Base-by-base conservation (phyloP, 2,797 vertebrate genomes). In the Phoeniculus purpureus region DNA sequence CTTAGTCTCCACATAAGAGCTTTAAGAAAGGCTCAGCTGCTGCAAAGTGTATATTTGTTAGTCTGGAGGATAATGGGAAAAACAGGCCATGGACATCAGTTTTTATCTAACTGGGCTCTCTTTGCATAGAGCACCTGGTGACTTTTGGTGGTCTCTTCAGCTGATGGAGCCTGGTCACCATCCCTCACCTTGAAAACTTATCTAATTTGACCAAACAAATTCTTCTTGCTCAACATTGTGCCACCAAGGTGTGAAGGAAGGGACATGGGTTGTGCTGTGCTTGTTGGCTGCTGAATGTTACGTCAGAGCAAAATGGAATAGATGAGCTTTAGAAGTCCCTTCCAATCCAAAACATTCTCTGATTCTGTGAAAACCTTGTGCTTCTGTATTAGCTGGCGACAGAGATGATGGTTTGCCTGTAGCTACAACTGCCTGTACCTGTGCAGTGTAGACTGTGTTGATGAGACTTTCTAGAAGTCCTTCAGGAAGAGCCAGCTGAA, bases 161-260 rank as follows among this genome's bases (percentile, higher is more conserved):
- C 12, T 1, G 3, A 7, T 0, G 23, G 32, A 84, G 7, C 12
- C 0, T 2, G 43, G 9, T 32, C 60, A 15, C 34, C 7, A 6
- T 85, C 31, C 58, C 65, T 85, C 27, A 7, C 2, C 52, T 64
- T 0, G 0, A 65, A 66, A 66, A 29, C 9, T 26, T 70, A 26
- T 56, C 4, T 0, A 7, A 64, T 56, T 20, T 20, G 31, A 31
- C 55, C 5, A 0, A 25, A 8, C 15, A 12, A 27, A 43, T 77
- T 74, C 45, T n/a, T 74, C 58, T 70, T 76, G 25, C n/a, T 74
- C 56, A 52, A 37, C 7, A 1, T 43, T 50, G 55, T 60, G 21
- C 54, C 50, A 54, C 29, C 40, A 66, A 71, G 15, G 11, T 1
- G 7, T 43, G 71, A 90, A 79, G 23, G 31, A 23, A 70, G 59